Conservation (phyloP, 2,888 invertebrate species). For the Tholera decimalis region DNA sequence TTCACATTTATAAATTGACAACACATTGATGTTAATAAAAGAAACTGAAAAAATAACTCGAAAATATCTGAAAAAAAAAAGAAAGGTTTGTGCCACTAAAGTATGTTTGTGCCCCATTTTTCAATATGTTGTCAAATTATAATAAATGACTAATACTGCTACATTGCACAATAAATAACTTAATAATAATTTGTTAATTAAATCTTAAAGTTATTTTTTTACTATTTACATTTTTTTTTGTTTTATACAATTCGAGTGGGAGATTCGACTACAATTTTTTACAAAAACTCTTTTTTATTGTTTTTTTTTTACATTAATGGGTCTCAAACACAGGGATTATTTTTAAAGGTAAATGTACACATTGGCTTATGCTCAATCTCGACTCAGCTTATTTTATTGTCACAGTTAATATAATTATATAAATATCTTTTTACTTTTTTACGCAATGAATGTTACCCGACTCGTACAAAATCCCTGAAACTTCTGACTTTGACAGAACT, state of each 20-base stretch:
- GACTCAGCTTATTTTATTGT: background rate
- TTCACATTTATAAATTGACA: conserved; percentile 67
- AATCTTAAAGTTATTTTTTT: conserved; percentile 73
- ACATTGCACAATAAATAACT: conserved; percentile 91
- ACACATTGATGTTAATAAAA: conserved; percentile 56
- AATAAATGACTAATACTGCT: conserved; percentile 86
- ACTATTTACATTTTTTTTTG: conserved; percentile 66
- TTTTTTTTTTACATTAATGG: conserved; percentile 35
- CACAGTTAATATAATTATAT: background rate
- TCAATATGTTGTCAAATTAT: conserved; percentile 75
- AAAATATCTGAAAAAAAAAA: conserved; percentile 15
- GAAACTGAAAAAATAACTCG: background rate
- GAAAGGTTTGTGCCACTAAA: conserved; percentile 17
- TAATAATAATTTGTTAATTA: conserved; percentile 78
- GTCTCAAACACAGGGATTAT: conserved; percentile 39
- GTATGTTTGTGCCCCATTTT: conserved; percentile 40
- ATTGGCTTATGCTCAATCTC: conserved; percentile 3
- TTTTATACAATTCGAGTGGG: conserved; percentile 82
- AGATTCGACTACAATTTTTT: conserved; percentile 71
- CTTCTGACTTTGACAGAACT: too few relatives aligned
- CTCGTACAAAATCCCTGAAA: too few relatives aligned
- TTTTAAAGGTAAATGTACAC: conserved; percentile 5
- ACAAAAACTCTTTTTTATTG: conserved; percentile 34
- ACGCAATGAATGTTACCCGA: too few relatives aligned
- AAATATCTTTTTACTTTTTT: background rate